Percentiles rank a stretch among this genome's conserved stretches.
phyloP scores from a whole-genome alignment of 2,113 vertebrate species.

The Sylvietta virens region DNA sequence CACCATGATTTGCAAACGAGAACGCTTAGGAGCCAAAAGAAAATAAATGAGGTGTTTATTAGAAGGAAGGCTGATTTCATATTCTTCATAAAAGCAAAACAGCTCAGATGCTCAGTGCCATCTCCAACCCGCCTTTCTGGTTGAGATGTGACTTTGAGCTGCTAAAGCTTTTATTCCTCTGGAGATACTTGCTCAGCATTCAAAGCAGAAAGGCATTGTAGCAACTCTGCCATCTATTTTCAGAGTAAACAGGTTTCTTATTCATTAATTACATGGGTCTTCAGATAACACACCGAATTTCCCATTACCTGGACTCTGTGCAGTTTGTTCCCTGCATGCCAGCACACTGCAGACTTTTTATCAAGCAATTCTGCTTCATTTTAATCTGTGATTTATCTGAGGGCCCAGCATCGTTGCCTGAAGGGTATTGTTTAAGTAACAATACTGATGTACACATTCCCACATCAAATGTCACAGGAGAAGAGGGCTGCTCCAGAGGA shows the following conservation, averaged over 20 bases:
- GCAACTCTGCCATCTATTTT: conserved; percentile 32
- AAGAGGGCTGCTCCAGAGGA: conserved; percentile 44
- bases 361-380: conserved; percentile 15
- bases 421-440: conserved; percentile 55
- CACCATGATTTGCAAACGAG: conserved; percentile 62
- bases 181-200: background rate
- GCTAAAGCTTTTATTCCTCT: background rate
- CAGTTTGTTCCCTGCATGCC: conserved; percentile 24
- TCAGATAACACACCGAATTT: conserved; percentile 12
- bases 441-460: conserved; percentile 56
- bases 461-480: conserved; percentile 60
- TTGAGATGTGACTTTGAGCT: conserved; percentile 3
- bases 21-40: conserved; percentile 62
- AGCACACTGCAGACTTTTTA: conserved; percentile 4
- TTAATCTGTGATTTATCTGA: conserved; percentile 47
- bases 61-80: conserved; percentile 20
- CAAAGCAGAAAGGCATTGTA: conserved; percentile 13
- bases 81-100: background rate
- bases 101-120: background rate
- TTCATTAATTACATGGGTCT: conserved; percentile 55
- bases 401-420: background rate
- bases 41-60: conserved; percentile 73
- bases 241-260: conserved; percentile 52
- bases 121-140: background rate
- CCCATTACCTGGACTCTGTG: conserved; percentile 21